Conservation (phyloP, 1,140 invertebrate species). For the Drosophila ogumai region DNA sequence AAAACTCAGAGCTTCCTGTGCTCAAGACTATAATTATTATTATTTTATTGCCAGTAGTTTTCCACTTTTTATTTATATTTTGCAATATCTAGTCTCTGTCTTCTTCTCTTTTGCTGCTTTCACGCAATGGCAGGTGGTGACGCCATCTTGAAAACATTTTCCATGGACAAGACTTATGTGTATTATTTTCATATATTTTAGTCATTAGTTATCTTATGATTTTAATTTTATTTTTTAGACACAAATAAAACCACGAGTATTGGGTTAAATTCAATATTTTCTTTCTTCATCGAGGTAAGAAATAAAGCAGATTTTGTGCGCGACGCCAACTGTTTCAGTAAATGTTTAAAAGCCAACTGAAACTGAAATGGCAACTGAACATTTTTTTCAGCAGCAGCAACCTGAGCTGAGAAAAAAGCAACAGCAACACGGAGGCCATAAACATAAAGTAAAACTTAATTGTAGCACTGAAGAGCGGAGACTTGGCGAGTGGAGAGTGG, state of each 20-base stretch:
- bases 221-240: slow-evolving; percentile 3
- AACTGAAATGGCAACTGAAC: slow-evolving; percentile 71
- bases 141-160: slow-evolving; percentile 53
- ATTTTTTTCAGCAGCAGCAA: slow-evolving; percentile 56
- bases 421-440: slow-evolving; percentile 67
- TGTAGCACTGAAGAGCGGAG: slow-evolving; percentile 66
- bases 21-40: slow-evolving; percentile 26
- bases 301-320: slow-evolving; percentile 43
- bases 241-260: slow-evolving; percentile 22
- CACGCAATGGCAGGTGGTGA: slow-evolving; percentile 31
- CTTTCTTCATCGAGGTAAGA: slow-evolving; percentile 11
- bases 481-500: slow-evolving; percentile 46
- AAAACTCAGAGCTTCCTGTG: slow-evolving; percentile 59
- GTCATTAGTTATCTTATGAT: slow-evolving; percentile 12
- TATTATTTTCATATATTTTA: slow-evolving; percentile 1
- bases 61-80: slow-evolving; percentile 16
- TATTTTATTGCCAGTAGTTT: slow-evolving; percentile 17
- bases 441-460: slow-evolving; percentile 83
- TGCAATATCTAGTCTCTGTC: slow-evolving; percentile 20
- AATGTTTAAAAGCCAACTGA: slow-evolving; percentile 84
- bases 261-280: slow-evolving; percentile 19
- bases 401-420: slow-evolving; percentile 66
- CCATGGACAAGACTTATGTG: slow-evolving; percentile 4
- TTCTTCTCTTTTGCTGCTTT: slow-evolving; percentile 30
- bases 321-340: slow-evolving; percentile 77